A percentile compares a stretch with the other conserved stretches of the same genome.
phyloP scores from a whole-genome alignment of 2,888 invertebrate species.

The Drosophila recens region DNA sequence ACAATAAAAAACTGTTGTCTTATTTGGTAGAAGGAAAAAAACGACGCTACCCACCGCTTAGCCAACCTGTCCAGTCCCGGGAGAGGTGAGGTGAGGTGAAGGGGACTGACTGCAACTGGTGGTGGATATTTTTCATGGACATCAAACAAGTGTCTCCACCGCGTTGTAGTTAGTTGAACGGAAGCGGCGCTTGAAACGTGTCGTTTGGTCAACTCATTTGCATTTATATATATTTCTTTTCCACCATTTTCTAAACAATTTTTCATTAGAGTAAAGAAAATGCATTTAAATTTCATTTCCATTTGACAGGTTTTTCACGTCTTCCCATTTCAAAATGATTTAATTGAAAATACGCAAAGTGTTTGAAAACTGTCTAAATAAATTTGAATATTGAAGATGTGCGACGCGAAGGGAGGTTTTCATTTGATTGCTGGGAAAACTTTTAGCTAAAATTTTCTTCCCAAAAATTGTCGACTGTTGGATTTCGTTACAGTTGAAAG shows the following conservation, averaged over 20 bases:
- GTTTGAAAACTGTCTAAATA: constrained; percentile 50
- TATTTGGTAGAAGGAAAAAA: constrained; percentile 62
- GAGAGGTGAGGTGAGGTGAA: neutral
- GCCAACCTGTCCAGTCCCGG: constrained; percentile 12
- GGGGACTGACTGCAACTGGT: constrained; percentile 18
- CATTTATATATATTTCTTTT: constrained; percentile 60
- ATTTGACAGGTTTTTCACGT: constrained; percentile 69
- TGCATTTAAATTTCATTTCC: constrained; percentile 55
- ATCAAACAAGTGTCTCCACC: constrained; percentile 67
- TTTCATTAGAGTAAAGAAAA: constrained; percentile 40
- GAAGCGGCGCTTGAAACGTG: constrained; percentile 74
- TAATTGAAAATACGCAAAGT: constrained; percentile 74
- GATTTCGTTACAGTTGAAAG: constrained; percentile 58
- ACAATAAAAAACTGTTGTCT: constrained; percentile 44
- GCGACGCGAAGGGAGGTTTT: neutral
- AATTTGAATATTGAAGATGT: constrained; percentile 54
- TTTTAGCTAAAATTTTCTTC: constrained; percentile 14
- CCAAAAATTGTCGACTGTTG: constrained; percentile 4
- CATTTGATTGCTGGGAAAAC: constrained; percentile 55
- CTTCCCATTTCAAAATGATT: constrained; percentile 61
- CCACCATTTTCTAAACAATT: constrained; percentile 43
- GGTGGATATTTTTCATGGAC: constrained; percentile 43
- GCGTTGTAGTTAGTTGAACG: constrained; percentile 44
- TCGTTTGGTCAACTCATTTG: constrained; percentile 69
- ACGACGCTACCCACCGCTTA: no score